Conservation (phyloP, 2,888 invertebrate genomes). For the Tetramorium bicarinatum region DNA sequence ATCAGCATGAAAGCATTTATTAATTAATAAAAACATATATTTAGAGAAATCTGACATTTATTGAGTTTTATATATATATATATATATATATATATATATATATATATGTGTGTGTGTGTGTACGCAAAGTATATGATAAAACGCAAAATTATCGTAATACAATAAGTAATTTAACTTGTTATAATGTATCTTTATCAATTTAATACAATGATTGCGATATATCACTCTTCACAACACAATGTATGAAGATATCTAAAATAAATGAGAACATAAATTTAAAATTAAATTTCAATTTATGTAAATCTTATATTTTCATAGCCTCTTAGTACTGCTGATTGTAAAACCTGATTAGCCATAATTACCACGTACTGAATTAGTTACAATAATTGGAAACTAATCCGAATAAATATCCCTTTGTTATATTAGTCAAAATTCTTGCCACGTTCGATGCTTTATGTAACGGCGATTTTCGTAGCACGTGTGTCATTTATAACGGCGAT, state of each 20-base stretch:
- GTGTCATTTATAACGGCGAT: slow-evolving; percentile 40
- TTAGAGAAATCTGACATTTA: slow-evolving; percentile 16
- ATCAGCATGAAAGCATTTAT: neutral
- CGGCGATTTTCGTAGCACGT: slow-evolving; percentile 30
- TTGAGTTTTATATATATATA: neutral
- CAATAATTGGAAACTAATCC: neutral
- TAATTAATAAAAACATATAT: neutral
- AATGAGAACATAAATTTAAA: slow-evolving; percentile 20
- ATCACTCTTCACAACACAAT: neutral
- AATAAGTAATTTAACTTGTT: slow-evolving; percentile 23
- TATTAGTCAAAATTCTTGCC: slow-evolving; percentile 5
- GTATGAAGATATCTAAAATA: neutral
- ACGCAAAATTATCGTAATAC: slow-evolving; percentile 17
- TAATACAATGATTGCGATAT: neutral
- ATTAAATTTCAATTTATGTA: neutral
- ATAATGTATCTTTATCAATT: neutral
- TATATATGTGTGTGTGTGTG: too few species aligned
- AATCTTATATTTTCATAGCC: neutral
- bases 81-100: neutral
- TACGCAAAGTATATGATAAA: slow-evolving; percentile 18
- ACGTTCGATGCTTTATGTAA: slow-evolving; percentile 23
- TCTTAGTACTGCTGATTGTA: neutral
- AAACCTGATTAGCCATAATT: neutral
- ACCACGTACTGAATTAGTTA: neutral
- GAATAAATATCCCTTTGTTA: neutral